Evolutionary conservation across 2,797 vertebrate species (phyloP), one percentile per base, ranked within the genome.

Genomic region (Mormyrus proboscirostris): DNA sequence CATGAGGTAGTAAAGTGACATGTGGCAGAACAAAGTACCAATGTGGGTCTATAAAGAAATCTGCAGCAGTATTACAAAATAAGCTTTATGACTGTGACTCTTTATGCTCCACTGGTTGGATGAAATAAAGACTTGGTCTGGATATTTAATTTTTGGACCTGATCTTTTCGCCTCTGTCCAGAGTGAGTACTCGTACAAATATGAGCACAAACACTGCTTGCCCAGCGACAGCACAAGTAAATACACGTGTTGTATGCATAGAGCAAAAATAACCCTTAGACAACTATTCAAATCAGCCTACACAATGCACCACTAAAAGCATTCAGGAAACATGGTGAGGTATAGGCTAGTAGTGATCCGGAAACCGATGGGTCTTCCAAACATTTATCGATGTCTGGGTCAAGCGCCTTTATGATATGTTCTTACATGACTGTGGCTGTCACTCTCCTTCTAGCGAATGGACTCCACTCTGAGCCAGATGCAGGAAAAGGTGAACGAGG

Each of bases 401-500:
- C 12, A 38, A 73, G 29, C 29, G 4, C 65, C 65, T 47, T 79
- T n/a, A 10, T 16, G 12, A 51, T 86, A 38, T 38, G 7, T 38
- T 41, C 4, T 16, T 14, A 57, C 6, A 1, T 16, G 14, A 38
- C 6, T 7, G 50, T 86, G 22, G 6, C 51, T 50, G 51, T 47
- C 22, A 14, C 29, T 12, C 51, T 86, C 3, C 47, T 57, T 57
- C 85, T 94, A 99, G 99, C 97, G 98, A 93, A 99, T 99, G 98
- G 93, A 97, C 94, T 96, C 89, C 53, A 99, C 97, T 90, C 93
- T 99, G 91, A 98, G 97, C 89, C 92, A 95, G 38, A 93, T 99
- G 94, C 97, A 97, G 86, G 96, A 97, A 88, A 99, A 99, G 93
- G 91, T 97, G 88, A 92, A 90, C 51, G 94, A 97, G 4, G 97